phyloP scores from a whole-genome alignment of 2,888 invertebrate species.

The Criorhina ranunculi region DNA sequence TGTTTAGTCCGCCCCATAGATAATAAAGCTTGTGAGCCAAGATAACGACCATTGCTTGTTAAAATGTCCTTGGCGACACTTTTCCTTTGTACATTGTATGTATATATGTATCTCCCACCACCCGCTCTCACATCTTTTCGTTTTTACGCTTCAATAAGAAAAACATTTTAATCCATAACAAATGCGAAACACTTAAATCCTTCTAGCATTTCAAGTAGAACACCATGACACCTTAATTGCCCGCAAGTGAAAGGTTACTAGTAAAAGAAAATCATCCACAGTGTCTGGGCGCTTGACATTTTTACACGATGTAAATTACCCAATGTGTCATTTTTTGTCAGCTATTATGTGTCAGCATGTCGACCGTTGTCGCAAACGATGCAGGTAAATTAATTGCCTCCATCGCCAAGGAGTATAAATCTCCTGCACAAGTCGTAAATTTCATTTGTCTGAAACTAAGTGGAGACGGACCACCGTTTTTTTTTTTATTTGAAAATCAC shows the following conservation, averaged over 20 bases:
- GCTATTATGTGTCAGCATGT: constrained; percentile 79
- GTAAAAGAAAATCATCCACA: constrained; percentile 53
- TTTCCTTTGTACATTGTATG: no score
- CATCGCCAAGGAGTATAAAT: constrained; percentile 69
- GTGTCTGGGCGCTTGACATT: constrained; percentile 61
- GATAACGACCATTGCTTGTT: no score
- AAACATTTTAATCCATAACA: constrained; percentile 51
- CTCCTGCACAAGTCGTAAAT: constrained; percentile 67
- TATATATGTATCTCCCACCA: no score
- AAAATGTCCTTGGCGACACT: background rate
- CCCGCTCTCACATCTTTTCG: background rate
- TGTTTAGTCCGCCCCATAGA: no score
- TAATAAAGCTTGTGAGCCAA: no score
- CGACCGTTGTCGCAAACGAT: constrained; percentile 65
- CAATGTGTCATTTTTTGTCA: constrained; percentile 80
- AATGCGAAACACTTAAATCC: constrained; percentile 58
- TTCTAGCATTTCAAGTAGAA: constrained; percentile 26
- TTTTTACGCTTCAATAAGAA: background rate
- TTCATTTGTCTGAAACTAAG: constrained; percentile 50
- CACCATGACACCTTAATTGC: constrained; percentile 68
- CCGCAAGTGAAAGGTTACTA: constrained; percentile 24
- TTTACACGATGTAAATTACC: constrained; percentile 75
- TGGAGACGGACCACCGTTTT: constrained; percentile 23
- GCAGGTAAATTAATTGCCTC: constrained; percentile 72
- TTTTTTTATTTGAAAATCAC: constrained; percentile 17